Percentiles rank a stretch among this genome's conserved stretches.
phyloP scores from a whole-genome alignment of 2,113 vertebrate species.

The Columba janthina region DNA sequence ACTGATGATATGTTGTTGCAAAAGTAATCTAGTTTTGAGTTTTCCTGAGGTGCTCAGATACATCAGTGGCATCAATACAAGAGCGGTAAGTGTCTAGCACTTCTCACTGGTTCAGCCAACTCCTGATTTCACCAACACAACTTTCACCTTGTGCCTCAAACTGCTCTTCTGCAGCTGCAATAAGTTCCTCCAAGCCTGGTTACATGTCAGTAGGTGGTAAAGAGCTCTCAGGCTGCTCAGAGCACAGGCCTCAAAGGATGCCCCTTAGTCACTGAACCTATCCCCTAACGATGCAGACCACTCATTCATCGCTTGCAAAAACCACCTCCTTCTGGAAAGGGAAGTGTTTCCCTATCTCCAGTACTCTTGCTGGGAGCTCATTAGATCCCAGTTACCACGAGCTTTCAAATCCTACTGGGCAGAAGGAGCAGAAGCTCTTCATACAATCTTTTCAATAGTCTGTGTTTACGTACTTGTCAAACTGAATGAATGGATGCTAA shows the following conservation, averaged over 20 bases:
- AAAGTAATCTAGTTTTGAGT: background rate
- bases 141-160: background rate
- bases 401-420: background rate
- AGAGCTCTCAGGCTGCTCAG: background rate
- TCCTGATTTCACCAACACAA: background rate
- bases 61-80: background rate
- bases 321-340: background rate
- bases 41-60: background rate
- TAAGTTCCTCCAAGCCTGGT: background rate
- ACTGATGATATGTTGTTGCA: too few relatives aligned
- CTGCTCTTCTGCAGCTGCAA: background rate
- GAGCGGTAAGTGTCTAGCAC: background rate
- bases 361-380: background rate
- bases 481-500: background rate
- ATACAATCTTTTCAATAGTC: background rate
- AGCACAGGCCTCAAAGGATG: background rate
- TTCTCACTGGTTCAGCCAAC: background rate
- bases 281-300: fast-evolving
- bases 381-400: background rate
- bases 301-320: background rate
- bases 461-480: background rate
- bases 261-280: background rate
- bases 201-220: background rate
- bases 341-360: background rate
- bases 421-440: background rate